These are phyloP conservation scores for Scytalopus superciliaris DNA, from an alignment of 2,113 vertebrate species.

Conservation along the genomic window DNA sequence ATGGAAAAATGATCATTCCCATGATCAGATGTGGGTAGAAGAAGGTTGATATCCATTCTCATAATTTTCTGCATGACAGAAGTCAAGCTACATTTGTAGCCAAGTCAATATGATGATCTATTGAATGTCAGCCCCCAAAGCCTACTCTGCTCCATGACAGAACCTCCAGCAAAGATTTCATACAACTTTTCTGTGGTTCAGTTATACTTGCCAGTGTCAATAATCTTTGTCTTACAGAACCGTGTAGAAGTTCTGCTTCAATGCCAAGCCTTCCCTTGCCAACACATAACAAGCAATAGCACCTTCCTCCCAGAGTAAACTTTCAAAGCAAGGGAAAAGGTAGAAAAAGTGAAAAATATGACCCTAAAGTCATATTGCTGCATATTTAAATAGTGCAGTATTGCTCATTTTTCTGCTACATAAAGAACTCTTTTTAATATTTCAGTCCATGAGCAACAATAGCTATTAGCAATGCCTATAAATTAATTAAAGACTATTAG, in stretches of 20 bases:
- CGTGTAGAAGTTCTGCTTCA: rapidly evolving
- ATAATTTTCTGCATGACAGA: background rate
- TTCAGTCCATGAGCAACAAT: background rate
- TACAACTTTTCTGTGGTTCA: background rate
- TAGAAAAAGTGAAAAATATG: background rate
- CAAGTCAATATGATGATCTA: background rate
- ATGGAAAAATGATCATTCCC: background rate
- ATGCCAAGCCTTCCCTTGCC: background rate
- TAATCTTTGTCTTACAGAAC: background rate
- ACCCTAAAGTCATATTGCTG: background rate
- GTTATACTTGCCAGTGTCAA: background rate
- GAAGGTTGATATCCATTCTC: background rate
- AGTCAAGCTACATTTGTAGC: background rate
- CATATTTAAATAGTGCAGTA: background rate
- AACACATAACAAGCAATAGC: background rate
- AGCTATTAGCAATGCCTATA: background rate
- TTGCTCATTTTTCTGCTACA: background rate
- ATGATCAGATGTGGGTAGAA: background rate
- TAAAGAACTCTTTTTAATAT: background rate
- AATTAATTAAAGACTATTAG: background rate
- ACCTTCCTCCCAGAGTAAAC: background rate
- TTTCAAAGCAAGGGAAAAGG: background rate
- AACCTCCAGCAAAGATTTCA: background rate
- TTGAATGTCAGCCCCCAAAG: background rate
- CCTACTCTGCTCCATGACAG: background rate